These are phyloP conservation scores for Sparus aurata DNA, from an alignment of 2,797 vertebrate genomes.

Conservation along the genomic window DNA sequence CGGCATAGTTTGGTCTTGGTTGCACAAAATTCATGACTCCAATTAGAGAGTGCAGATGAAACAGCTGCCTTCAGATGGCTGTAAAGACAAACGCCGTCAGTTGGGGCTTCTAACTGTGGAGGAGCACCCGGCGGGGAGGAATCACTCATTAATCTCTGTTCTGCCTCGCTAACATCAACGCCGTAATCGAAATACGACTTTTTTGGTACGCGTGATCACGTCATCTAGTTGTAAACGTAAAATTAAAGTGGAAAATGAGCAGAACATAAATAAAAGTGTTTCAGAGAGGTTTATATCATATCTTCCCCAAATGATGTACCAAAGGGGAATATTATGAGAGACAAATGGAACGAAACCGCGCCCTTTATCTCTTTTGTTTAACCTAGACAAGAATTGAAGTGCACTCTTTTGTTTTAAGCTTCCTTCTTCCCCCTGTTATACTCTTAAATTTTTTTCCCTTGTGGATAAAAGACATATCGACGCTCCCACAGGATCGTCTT, in stretches of 20 bases:
- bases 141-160: not conserved
- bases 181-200: not conserved
- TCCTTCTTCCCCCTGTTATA: not conserved
- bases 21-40: constrained; percentile 1
- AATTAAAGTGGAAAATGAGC: not conserved
- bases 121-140: not conserved
- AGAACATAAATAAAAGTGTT: not conserved
- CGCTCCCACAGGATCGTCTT: not conserved
- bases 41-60: constrained; percentile 2
- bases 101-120: not conserved
- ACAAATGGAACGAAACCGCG: not conserved
- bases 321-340: not conserved
- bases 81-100: not conserved
- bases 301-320: not conserved
- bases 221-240: not conserved
- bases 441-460: not conserved
- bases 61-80: constrained; percentile 15
- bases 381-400: too few relatives aligned
- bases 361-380: not conserved
- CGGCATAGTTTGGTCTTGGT: too few relatives aligned
- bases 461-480: not conserved
- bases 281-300: not conserved
- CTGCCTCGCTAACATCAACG: not conserved
- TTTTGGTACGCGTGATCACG: not conserved
- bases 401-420: not conserved